Percentiles rank a stretch among this genome's conserved stretches.
phyloP scores from a whole-genome alignment of 1,140 invertebrate genomes.

The Holotrichia oblita region DNA sequence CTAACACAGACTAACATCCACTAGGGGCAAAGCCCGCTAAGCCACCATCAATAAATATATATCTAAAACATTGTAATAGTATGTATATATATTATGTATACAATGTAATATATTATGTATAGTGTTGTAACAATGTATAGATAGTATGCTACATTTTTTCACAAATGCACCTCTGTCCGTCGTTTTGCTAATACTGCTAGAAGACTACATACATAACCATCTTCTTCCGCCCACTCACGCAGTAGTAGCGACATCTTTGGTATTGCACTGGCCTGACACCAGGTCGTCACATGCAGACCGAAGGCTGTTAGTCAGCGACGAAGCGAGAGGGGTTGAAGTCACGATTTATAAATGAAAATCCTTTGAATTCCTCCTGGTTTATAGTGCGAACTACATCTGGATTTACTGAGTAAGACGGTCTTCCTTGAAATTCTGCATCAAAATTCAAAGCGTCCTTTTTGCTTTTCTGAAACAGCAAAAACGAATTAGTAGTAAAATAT shows the following conservation, averaged over 20 bases:
- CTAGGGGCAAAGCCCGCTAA: constrained; percentile 53
- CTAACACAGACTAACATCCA: constrained; percentile 55
- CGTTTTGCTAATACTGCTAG: constrained; percentile 24
- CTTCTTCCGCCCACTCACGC: constrained; percentile 28
- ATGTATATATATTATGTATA: constrained; percentile 42
- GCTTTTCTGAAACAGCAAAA: constrained; percentile 84
- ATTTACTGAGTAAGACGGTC: constrained; percentile 92
- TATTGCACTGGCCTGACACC: constrained; percentile 39
- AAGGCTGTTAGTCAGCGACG: constrained; percentile 56
- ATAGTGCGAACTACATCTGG: constrained; percentile 90
- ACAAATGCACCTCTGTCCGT: constrained; percentile 50
- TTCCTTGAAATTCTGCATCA: constrained; percentile 98
- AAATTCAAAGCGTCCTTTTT: constrained; percentile 98
- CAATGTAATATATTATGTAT: constrained; percentile 41
- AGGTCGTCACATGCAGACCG: constrained; percentile 39
- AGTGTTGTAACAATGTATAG: constrained; percentile 54
- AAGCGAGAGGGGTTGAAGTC: constrained; percentile 85
- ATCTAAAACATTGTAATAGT: constrained; percentile 56
- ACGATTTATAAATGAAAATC: constrained; percentile 96
- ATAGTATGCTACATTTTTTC: constrained; percentile 54
- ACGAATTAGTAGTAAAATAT: background rate
- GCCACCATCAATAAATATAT: constrained; percentile 59
- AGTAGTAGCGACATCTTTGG: constrained; percentile 39
- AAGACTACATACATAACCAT: constrained; percentile 23
- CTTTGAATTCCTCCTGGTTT: constrained; percentile 97